Evolutionary conservation across 23 tunicate species (phyloP), one percentile per base, ranked within the genome.

Genomic region (Trididemnum nubilum): DNA sequence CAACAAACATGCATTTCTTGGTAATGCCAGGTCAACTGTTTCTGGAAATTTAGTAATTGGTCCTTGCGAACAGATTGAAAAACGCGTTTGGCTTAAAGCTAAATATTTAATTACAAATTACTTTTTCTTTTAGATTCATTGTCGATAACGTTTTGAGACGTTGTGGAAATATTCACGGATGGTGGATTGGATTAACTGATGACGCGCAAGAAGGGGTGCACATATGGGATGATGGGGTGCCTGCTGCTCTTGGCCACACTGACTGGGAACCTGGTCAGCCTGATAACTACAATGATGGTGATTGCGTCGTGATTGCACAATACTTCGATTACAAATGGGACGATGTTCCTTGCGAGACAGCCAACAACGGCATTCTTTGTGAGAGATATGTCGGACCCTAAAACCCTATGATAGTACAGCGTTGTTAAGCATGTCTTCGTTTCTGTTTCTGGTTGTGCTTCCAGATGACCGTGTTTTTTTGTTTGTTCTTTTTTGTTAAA

Each of bases 211-310:
- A 71, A 44, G 67, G 65, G 30, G 35, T 19, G 1, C 71, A 35
- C 50, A 29, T 50, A 49, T 82, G 86, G 86, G 51, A 33, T 34
- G 86, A 82, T 27, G 78, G 78, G 2, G n/a, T 15, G 1, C 19
- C 1, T 2, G 2, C 50, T 15, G 38, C 31, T 9, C 5, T 51
- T 2, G 78, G 33, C 27, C 2, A 32, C 19, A 29, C 84, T 1
- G 67, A 70, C 64, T 82, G 86, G 86, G 25, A 27, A 18, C 31
- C 70, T 19, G 31, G 31, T 7, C 86, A 82, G 50, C 86, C 86
- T 25, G 86, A 82, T 38, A 82, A 70, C 67, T 9, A 36, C 30
- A 54, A 77, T 23, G 25, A 52, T 19, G 78, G 67, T 3, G 67
- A 82, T 18, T 82, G 86, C 51, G 64, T 67, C 4, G 78, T 82